Evolutionary conservation across 2,113 vertebrate genomes (phyloP).

Genomic region (Gymnogyps californianus): DNA sequence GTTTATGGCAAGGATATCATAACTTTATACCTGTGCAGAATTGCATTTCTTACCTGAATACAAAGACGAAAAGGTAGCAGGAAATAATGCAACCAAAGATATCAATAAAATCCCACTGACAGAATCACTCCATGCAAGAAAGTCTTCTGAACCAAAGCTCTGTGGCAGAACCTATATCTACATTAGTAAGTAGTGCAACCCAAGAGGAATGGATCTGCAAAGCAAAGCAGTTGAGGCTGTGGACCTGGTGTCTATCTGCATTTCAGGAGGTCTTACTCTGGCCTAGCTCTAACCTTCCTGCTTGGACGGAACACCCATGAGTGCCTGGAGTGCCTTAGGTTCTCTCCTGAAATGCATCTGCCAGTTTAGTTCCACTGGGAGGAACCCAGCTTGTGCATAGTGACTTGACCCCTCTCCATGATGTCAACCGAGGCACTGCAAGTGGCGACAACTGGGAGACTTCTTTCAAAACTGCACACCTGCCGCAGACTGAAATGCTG

Average conservation of each 20-base stretch:
- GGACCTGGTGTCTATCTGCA: not conserved
- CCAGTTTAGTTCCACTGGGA: not conserved
- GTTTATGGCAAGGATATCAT: not conserved
- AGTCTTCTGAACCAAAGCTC: not conserved
- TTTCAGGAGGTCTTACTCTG: not conserved
- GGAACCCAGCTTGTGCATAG: not conserved
- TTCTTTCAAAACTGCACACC: not conserved
- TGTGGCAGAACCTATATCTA: not conserved
- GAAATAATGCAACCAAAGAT: not conserved
- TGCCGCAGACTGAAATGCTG: not conserved
- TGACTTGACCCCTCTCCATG: not conserved
- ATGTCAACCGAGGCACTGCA: rapidly evolving
- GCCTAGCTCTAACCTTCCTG: not conserved
- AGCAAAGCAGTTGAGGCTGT: not conserved
- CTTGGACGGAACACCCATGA: not conserved
- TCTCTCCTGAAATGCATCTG: not conserved
- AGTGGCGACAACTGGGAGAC: not conserved
- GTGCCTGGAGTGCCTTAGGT: not conserved
- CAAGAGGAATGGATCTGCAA: not conserved
- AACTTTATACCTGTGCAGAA: not conserved
- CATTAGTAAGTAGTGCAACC: not conserved
- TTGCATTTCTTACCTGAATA: not conserved
- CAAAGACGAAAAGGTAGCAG: not conserved
- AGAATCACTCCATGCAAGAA: not conserved
- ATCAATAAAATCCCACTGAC: not conserved